A percentile compares a stretch with the other conserved stretches of the same genome.
phyloP scores from a whole-genome alignment of 2,888 invertebrate genomes.

The Escarpia spicata region DNA sequence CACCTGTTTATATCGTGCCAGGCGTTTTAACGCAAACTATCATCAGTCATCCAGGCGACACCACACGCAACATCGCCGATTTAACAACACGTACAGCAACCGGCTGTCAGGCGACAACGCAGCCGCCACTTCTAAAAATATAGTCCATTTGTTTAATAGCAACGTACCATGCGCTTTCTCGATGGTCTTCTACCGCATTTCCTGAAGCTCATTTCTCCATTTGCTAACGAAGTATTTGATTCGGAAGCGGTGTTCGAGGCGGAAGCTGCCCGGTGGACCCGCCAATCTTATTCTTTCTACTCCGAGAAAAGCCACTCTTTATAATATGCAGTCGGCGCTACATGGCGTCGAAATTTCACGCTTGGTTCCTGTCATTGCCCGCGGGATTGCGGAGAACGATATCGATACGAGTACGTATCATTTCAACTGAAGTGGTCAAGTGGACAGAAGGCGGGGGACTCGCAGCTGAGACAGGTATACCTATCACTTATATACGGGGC shows the following conservation, averaged over 20 bases:
- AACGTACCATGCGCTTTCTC: neutral
- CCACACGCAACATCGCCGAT: neutral
- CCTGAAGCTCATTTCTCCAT: constrained; percentile 11
- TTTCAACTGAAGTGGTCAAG: neutral
- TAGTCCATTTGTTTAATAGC: neutral
- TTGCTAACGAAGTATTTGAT: constrained; percentile 16
- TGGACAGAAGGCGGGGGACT: neutral
- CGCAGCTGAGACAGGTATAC: neutral
- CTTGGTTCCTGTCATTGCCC: neutral
- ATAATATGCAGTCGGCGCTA: neutral
- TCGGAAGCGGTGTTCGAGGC: neutral
- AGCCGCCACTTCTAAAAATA: neutral
- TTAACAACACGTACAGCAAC: neutral
- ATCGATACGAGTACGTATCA: neutral
- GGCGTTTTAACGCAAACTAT: neutral
- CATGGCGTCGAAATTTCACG: neutral
- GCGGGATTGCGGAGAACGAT: neutral
- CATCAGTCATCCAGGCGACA: neutral
- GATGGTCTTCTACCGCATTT: neutral
- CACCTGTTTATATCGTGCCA: neutral
- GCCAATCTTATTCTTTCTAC: neutral
- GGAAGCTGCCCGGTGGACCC: neutral
- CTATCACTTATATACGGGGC: neutral
- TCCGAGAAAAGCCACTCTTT: neutral
- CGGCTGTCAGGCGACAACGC: neutral